Percentiles rank a stretch among this genome's conserved stretches.
Conservation (phyloP, 1,140 invertebrate species). For the Aplysia californica region DNA sequence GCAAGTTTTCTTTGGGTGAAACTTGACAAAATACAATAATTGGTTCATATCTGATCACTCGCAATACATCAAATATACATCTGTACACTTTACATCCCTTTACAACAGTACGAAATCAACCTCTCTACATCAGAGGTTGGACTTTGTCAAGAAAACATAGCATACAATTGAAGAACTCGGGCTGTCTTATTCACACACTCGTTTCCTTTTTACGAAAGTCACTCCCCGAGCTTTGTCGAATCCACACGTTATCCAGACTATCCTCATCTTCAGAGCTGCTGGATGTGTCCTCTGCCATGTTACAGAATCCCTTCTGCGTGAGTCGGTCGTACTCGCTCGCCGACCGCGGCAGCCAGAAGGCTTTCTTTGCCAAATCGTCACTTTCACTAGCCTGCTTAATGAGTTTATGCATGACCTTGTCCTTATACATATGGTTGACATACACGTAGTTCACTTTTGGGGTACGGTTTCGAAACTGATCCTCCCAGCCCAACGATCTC, state of each 20-base stretch:
- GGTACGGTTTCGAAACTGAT: conserved; percentile 50
- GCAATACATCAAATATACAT: no score
- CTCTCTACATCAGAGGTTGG: no score
- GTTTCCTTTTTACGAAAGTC: conserved; percentile 61
- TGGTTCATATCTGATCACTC: no score
- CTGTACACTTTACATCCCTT: no score
- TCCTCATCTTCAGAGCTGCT: conserved; percentile 45
- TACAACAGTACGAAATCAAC: no score
- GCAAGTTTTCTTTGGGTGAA: no score
- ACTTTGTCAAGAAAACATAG: no score
- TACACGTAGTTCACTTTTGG: conserved; percentile 57
- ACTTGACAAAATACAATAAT: no score
- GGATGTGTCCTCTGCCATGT: conserved; percentile 48
- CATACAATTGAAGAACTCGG: no score
- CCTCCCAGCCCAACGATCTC: conserved; percentile 56
- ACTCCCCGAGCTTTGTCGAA: conserved; percentile 46
- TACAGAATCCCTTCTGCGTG: conserved; percentile 41
- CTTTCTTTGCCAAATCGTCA: conserved; percentile 46
- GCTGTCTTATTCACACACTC: no score
- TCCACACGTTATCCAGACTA: conserved; percentile 57
- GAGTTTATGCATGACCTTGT: conserved; percentile 57
- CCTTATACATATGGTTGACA: conserved; percentile 60
- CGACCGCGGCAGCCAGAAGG: conserved; percentile 55
- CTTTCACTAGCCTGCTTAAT: conserved; percentile 46
- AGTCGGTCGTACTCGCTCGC: conserved; percentile 53